phyloP scores from a whole-genome alignment of 2,797 vertebrate species.

The Harpagifer antarcticus region DNA sequence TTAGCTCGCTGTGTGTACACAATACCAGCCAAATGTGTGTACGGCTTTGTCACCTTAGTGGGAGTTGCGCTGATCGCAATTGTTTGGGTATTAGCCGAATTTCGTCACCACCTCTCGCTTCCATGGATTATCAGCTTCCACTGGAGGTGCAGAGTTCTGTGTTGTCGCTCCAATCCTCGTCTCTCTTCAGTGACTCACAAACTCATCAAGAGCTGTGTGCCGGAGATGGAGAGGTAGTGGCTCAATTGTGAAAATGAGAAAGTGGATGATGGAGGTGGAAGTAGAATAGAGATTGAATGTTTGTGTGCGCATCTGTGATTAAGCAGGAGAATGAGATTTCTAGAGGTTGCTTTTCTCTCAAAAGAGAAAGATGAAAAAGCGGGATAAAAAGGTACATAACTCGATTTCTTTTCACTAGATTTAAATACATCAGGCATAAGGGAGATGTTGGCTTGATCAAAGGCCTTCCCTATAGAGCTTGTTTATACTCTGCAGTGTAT shows the following conservation, averaged over 20 bases:
- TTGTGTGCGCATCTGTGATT: conserved; percentile 31
- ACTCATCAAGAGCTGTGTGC: conserved; percentile 60
- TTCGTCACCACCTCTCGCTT: conserved; percentile 53
- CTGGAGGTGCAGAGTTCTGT: conserved; percentile 44
- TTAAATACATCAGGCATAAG: conserved; percentile 37
- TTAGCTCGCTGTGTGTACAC: conserved; percentile 48
- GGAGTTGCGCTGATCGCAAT: conserved; percentile 50
- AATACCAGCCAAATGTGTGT: conserved; percentile 54
- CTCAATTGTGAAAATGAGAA: conserved; percentile 52
- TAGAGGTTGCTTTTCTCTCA: conserved; percentile 27
- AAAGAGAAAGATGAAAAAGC: conserved; percentile 32
- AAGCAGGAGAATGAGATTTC: conserved; percentile 33
- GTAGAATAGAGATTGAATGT: conserved; percentile 20
- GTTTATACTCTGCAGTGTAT: conserved; percentile 58
- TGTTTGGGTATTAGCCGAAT: conserved; percentile 73
- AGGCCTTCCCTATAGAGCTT: conserved; percentile 56
- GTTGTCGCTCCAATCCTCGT: conserved; percentile 60
- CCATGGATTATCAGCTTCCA: conserved; percentile 70
- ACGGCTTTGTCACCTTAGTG: conserved; percentile 59
- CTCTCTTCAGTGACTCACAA: conserved; percentile 57
- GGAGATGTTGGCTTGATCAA: conserved; percentile 51
- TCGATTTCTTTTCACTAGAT: conserved; percentile 21
- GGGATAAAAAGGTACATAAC: conserved; percentile 21
- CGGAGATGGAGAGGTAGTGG: conserved; percentile 42
- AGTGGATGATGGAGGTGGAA: conserved; percentile 36